Evolutionary conservation across 2,888 invertebrate genomes (phyloP).

Genomic region (Papilio gigon): DNA sequence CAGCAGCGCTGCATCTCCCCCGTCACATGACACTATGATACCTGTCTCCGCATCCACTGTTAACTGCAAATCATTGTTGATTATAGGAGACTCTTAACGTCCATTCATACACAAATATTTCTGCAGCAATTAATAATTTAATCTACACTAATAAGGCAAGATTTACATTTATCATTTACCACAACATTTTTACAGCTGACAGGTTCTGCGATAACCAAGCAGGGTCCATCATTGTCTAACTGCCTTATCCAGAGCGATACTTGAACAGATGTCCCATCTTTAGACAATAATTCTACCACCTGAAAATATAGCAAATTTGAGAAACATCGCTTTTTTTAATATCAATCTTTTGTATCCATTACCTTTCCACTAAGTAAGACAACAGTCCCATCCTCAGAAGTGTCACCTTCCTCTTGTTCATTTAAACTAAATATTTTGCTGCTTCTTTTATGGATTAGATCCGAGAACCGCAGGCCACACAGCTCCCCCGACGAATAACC

Average conservation of each 20-base stretch:
- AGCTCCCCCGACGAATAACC: constrained; percentile 82
- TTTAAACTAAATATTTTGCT: constrained; percentile 75
- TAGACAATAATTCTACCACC: constrained; percentile 84
- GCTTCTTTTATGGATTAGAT: constrained; percentile 78
- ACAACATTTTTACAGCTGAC: constrained; percentile 83
- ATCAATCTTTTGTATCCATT: too few relatives aligned
- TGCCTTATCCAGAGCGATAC: constrained; percentile 86
- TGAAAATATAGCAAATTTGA: constrained; percentile 48
- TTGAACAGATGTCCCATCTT: constrained; percentile 81
- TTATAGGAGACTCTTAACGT: too few relatives aligned
- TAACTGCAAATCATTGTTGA: constrained; percentile 68
- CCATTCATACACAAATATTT: too few relatives aligned
- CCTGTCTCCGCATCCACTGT: constrained; percentile 74
- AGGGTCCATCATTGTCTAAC: constrained; percentile 81
- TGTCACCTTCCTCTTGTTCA: constrained; percentile 77
- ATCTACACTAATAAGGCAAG: neutral
- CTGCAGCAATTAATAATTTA: too few relatives aligned
- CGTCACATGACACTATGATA: constrained; percentile 63
- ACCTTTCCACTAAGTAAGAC: constrained; percentile 85
- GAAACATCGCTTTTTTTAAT: neutral
- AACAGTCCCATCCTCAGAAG: constrained; percentile 82
- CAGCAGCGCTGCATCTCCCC: constrained; percentile 74
- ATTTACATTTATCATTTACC: constrained; percentile 62
- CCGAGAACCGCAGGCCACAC: constrained; percentile 77
- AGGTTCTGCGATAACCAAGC: constrained; percentile 85